Conservation (phyloP, 2,797 vertebrate genomes). For the Sternarchorhynchus goeldii region DNA sequence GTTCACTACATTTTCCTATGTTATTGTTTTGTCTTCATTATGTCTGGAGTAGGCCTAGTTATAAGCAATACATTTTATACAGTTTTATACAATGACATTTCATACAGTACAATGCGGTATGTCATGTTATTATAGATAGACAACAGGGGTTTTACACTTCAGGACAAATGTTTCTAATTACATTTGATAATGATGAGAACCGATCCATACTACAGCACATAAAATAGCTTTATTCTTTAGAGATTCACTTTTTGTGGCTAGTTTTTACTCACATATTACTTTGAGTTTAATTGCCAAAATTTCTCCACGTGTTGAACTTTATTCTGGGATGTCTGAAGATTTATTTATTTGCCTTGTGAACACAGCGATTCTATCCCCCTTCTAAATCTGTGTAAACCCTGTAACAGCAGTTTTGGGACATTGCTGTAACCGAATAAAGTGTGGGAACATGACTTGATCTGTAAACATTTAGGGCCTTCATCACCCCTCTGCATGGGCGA, state of each 20-base stretch:
- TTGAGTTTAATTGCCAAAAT: conserved; percentile 10
- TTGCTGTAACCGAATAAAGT: conserved; percentile 50
- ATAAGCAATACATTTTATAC: not conserved
- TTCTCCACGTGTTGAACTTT: conserved; percentile 1
- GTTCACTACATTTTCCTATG: not conserved
- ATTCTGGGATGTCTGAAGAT: conserved; percentile 15
- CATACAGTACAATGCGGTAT: not conserved
- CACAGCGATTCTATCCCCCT: conserved; percentile 21
- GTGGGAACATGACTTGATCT: conserved; percentile 57
- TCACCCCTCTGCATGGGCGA: conserved; percentile 50
- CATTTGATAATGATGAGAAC: not conserved
- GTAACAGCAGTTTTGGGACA: conserved; percentile 48
- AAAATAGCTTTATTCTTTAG: not conserved
- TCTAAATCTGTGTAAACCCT: conserved; percentile 37
- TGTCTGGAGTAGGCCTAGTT: not conserved
- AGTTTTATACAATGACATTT: not conserved
- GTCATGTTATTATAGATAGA: not conserved
- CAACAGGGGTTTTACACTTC: not conserved
- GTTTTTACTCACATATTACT: not conserved
- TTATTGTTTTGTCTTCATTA: not conserved
- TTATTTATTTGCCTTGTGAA: conserved; percentile 27
- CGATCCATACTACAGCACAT: not conserved
- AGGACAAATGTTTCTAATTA: not conserved
- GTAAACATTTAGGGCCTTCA: conserved; percentile 59
- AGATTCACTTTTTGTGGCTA: not conserved